Conservation (phyloP, 2,888 invertebrate genomes). For the Sympetrum striolatum region DNA sequence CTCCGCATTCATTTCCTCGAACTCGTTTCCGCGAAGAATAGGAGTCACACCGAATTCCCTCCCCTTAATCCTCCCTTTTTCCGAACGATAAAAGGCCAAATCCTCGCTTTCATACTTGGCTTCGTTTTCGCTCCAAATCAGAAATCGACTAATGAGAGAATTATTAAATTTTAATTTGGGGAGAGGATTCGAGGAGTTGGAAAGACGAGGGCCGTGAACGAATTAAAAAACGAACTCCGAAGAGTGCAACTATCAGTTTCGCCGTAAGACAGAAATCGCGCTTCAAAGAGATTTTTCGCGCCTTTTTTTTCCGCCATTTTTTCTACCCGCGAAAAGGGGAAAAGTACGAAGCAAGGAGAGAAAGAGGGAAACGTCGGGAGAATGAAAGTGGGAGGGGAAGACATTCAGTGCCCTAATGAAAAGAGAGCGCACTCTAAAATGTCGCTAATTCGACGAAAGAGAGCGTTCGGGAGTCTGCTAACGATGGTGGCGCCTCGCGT, state of each 20-base stretch:
- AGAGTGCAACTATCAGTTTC: neutral
- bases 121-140: neutral
- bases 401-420: neutral
- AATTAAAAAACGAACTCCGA: neutral
- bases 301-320: neutral
- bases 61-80: neutral
- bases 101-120: neutral
- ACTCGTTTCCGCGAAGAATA: neutral
- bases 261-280: neutral
- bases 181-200: neutral
- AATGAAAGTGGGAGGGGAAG: neutral
- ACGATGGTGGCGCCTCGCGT: neutral
- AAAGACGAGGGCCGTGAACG: neutral
- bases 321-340: neutral
- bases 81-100: neutral
- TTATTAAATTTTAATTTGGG: neutral
- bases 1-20: neutral
- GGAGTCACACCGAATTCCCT: neutral
- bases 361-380: neutral
- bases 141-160: neutral
- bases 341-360: neutral
- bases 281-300: neutral
- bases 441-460: constrained; percentile 23
- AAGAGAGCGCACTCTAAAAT: neutral
- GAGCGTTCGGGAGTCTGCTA: constrained; percentile 2